These are phyloP conservation scores for Athalia rosae DNA, from an alignment of 2,888 invertebrate species.

Conservation along the genomic window DNA sequence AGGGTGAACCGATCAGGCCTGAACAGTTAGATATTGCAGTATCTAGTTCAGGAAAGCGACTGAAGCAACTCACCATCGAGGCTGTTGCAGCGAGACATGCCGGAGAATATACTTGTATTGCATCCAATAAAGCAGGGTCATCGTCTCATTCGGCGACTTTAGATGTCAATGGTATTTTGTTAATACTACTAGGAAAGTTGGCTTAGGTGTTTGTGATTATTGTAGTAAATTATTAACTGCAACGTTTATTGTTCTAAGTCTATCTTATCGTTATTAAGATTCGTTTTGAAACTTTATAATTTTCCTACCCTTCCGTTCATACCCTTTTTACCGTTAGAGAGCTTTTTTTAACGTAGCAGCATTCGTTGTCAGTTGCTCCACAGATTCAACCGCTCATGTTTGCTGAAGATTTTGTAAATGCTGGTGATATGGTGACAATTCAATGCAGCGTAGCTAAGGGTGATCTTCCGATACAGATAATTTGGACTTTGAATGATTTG, in stretches of 20 bases:
- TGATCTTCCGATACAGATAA: slow-evolving; percentile 83
- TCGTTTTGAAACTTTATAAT: background rate
- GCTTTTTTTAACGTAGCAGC: slow-evolving; percentile 27
- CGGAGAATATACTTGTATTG: slow-evolving; percentile 84
- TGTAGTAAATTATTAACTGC: slow-evolving; percentile 32
- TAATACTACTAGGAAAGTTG: slow-evolving; percentile 34
- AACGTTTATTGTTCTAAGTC: slow-evolving; percentile 21
- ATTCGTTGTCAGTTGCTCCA: slow-evolving; percentile 75
- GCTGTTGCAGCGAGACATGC: slow-evolving; percentile 81
- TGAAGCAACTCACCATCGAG: slow-evolving; percentile 79
- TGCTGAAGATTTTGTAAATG: slow-evolving; percentile 80
- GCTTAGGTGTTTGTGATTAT: slow-evolving; percentile 39
- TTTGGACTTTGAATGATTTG: slow-evolving; percentile 79
- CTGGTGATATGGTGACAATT: slow-evolving; percentile 82
- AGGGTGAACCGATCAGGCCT: slow-evolving; percentile 68
- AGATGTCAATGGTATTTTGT: slow-evolving; percentile 82
- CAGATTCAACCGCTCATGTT: slow-evolving; percentile 80
- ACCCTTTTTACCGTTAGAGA: background rate
- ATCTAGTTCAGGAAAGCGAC: slow-evolving; percentile 65
- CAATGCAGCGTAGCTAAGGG: slow-evolving; percentile 83
- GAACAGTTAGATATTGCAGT: slow-evolving; percentile 63
- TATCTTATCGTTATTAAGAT: background rate
- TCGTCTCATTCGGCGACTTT: slow-evolving; percentile 81
- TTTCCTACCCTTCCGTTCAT: background rate
- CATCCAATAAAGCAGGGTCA: slow-evolving; percentile 78